Evolutionary conservation across 2,888 invertebrate species (phyloP).

Genomic region (Acrobasis suavella): DNA sequence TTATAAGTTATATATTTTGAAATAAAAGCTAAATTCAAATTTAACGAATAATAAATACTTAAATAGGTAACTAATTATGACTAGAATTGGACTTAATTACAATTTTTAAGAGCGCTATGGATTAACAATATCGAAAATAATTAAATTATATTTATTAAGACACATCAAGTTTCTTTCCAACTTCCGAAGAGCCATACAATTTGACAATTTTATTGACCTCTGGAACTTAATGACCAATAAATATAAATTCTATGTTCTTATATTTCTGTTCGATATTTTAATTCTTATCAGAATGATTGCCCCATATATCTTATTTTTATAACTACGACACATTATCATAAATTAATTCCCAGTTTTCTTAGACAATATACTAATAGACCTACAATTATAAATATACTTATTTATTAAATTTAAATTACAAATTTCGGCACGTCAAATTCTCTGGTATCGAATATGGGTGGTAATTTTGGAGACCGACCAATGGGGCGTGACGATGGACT

Average conservation of each 20-base stretch:
- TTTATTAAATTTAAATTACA: constrained; percentile 22
- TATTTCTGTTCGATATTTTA: background rate
- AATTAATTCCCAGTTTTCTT: constrained; percentile 6
- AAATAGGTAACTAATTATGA: too few relatives aligned
- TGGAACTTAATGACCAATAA: background rate
- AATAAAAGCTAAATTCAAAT: too few relatives aligned
- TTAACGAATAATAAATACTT: too few relatives aligned
- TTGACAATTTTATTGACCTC: too few relatives aligned
- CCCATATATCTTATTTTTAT: background rate
- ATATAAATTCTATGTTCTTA: background rate
- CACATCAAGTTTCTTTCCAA: background rate
- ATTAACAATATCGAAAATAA: too few relatives aligned
- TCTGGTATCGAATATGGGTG: constrained; percentile 18
- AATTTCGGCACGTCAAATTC: constrained; percentile 23
- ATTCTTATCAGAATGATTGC: background rate
- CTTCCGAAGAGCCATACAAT: background rate
- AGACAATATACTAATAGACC: too few relatives aligned
- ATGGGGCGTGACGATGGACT: background rate
- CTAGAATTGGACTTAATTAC: too few relatives aligned
- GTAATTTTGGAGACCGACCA: background rate
- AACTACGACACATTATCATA: background rate
- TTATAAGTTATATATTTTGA: too few relatives aligned
- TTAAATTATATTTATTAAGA: too few relatives aligned
- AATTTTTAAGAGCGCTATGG: too few relatives aligned
- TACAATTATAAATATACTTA: background rate